These are phyloP conservation scores for Idaea straminata DNA, from an alignment of 2,888 invertebrate species.

Conservation along the genomic window DNA sequence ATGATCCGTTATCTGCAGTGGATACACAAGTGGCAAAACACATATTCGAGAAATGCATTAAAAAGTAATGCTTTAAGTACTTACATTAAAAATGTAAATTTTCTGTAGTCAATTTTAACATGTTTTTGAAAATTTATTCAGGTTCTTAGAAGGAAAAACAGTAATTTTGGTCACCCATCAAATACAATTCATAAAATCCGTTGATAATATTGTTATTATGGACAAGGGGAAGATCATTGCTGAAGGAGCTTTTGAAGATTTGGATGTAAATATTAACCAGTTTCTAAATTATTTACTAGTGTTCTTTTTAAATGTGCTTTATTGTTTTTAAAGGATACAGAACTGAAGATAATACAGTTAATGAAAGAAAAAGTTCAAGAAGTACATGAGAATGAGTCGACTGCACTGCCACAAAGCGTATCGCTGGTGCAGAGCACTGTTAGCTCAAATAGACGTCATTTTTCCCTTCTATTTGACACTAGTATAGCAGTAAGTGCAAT, in stretches of 20 bases:
- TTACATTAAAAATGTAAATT: background rate
- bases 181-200: constrained; percentile 86
- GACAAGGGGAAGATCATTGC: constrained; percentile 62
- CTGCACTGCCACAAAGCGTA: constrained; percentile 32
- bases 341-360: constrained; percentile 58
- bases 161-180: constrained; percentile 91
- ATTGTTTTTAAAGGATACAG: constrained; percentile 43
- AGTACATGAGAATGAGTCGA: constrained; percentile 52
- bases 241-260: constrained; percentile 57
- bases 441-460: constrained; percentile 51
- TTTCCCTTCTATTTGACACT: constrained; percentile 53
- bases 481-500: constrained; percentile 46
- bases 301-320: background rate
- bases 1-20: constrained; percentile 88
- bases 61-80: constrained; percentile 42
- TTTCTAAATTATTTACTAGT: background rate
- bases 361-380: constrained; percentile 62
- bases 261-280: constrained; percentile 47
- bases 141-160: constrained; percentile 83
- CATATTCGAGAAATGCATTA: constrained; percentile 85
- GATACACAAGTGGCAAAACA: constrained; percentile 85
- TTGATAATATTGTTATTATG: constrained; percentile 79
- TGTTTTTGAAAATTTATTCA: constrained; percentile 25
- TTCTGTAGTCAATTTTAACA: background rate
- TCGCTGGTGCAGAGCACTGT: constrained; percentile 45